phyloP scores from a whole-genome alignment of 2,797 vertebrate species.

The Falco peregrinus region DNA sequence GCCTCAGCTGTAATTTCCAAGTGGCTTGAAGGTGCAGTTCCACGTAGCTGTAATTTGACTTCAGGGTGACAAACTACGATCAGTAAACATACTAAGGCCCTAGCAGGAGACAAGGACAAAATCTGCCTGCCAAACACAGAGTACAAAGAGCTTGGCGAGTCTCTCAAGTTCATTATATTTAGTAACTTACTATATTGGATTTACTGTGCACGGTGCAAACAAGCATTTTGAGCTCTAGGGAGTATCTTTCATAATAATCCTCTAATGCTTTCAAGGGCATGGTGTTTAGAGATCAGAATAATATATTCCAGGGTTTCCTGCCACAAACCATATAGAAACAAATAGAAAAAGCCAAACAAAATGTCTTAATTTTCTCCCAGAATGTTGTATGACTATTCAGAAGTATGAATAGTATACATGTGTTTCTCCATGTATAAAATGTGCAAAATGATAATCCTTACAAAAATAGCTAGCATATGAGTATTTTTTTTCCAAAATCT shows the following conservation, averaged over 20 bases:
- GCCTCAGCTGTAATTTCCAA: background rate
- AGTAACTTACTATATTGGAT: conserved; percentile 3
- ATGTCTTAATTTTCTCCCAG: background rate
- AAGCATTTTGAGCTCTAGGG: background rate
- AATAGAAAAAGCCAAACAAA: background rate
- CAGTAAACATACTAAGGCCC: background rate
- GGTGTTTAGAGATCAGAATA: background rate
- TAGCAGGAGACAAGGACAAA: conserved; percentile 14
- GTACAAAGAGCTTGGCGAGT: background rate
- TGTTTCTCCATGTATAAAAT: conserved; percentile 10
- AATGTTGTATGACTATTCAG: conserved; percentile 18
- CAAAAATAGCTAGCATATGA: conserved; percentile 9
- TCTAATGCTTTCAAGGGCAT: conserved; percentile 26
- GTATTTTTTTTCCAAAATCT: background rate
- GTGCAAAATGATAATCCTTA: conserved; percentile 30
- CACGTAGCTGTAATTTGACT: background rate
- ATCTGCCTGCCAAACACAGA: background rate
- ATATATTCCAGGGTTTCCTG: background rate
- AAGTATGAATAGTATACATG: conserved; percentile 1
- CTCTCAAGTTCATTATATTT: background rate
- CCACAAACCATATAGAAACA: background rate
- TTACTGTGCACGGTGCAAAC: background rate
- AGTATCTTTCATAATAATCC: background rate
- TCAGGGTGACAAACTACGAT: background rate
- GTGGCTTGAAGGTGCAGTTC: background rate